These are phyloP conservation scores for Kuschelorhynchus macadamiae DNA, from an alignment of 2,888 invertebrate species.

Conservation along the genomic window DNA sequence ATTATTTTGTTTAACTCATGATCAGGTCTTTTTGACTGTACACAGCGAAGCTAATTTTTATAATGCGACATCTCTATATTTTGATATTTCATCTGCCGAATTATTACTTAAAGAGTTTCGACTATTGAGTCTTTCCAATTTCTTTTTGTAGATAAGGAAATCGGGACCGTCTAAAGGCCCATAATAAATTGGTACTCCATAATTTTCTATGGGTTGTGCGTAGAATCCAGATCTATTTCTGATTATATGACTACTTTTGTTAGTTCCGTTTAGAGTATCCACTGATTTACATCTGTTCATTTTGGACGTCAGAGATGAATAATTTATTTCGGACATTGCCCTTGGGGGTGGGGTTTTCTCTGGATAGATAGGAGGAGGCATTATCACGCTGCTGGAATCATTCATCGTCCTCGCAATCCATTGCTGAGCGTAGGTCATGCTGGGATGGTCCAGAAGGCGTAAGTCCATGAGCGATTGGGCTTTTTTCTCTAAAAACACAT, in stretches of 20 bases:
- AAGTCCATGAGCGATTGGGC: slow-evolving; percentile 67
- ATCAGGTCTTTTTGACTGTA: too few relatives aligned
- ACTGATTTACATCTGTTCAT: slow-evolving; percentile 64
- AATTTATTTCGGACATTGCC: slow-evolving; percentile 48
- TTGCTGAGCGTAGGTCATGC: slow-evolving; percentile 44
- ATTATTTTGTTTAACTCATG: too few relatives aligned
- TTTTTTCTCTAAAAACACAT: slow-evolving; percentile 63
- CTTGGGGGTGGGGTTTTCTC: slow-evolving; percentile 50
- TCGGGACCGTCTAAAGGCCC: slow-evolving; percentile 68
- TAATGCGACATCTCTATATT: slow-evolving; percentile 68
- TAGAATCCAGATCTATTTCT: slow-evolving; percentile 66
- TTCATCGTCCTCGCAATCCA: slow-evolving; percentile 60
- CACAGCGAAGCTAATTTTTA: too few relatives aligned
- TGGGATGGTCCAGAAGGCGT: slow-evolving; percentile 58
- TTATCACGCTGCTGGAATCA: slow-evolving; percentile 54
- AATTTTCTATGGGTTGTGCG: slow-evolving; percentile 66
- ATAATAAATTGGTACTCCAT: slow-evolving; percentile 68
- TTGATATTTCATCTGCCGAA: slow-evolving; percentile 68
- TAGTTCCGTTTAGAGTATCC: slow-evolving; percentile 63
- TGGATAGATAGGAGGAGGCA: slow-evolving; percentile 26
- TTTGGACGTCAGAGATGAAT: slow-evolving; percentile 44
- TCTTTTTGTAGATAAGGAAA: slow-evolving; percentile 67
- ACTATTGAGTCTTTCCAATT: slow-evolving; percentile 63
- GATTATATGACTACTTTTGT: slow-evolving; percentile 62
- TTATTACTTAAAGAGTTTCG: slow-evolving; percentile 67